Conservation (phyloP, 1,140 invertebrate species). For the Plodia interpunctella region DNA sequence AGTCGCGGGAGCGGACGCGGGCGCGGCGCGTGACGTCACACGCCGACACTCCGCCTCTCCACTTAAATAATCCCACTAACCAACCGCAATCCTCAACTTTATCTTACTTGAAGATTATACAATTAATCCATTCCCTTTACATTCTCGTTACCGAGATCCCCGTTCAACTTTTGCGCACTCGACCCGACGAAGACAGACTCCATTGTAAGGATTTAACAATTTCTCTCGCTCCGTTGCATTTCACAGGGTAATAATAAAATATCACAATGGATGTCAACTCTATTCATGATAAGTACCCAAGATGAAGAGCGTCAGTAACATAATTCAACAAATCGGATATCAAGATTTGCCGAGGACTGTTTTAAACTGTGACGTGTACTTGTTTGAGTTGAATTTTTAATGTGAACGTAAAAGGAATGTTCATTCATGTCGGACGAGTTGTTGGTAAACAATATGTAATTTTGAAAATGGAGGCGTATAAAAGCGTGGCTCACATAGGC, state of each 20-base stretch:
- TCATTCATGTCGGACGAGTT: constrained; percentile 15
- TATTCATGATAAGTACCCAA: constrained; percentile 71
- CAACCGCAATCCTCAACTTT: constrained; percentile 37
- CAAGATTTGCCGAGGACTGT: constrained; percentile 47
- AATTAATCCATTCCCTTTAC: constrained; percentile 54
- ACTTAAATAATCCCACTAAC: constrained; percentile 38
- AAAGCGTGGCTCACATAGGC: constrained; percentile 25
- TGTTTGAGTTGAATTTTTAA: not conserved
- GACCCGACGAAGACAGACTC: constrained; percentile 64
- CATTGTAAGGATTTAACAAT: constrained; percentile 72
- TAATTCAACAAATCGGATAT: constrained; percentile 64
- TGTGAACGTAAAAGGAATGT: not conserved
- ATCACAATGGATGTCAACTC: constrained; percentile 73
- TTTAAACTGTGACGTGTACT: constrained; percentile 30
- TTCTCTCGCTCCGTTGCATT: constrained; percentile 66
- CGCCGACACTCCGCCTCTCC: constrained; percentile 23
- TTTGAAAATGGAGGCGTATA: constrained; percentile 33
- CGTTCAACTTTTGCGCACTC: constrained; percentile 63
- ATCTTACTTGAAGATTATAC: constrained; percentile 42
- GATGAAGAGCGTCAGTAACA: constrained; percentile 67
- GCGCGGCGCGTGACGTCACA: not conserved
- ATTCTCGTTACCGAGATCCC: constrained; percentile 45
- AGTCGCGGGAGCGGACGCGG: constrained; percentile 24
- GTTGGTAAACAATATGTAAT: constrained; percentile 31
- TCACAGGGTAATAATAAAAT: constrained; percentile 72